Percentiles rank a stretch among this genome's conserved stretches.
Evolutionary conservation across 2,888 invertebrate species (phyloP).

Genomic region (Erpobdella octoculata): DNA sequence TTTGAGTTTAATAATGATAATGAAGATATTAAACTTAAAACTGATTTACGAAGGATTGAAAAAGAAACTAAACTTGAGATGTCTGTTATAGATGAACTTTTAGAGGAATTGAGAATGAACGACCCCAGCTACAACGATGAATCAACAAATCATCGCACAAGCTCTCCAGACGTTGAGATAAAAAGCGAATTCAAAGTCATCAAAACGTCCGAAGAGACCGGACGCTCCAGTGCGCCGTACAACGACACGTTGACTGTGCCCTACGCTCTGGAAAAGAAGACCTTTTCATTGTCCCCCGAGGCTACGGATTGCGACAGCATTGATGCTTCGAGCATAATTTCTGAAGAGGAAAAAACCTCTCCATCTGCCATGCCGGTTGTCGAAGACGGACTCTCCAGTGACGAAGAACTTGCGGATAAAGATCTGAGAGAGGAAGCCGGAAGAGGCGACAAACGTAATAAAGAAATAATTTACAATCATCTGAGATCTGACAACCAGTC

Average conservation of each 20-base stretch:
- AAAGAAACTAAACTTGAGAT: background rate
- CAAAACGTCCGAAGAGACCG: background rate
- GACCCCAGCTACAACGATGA: background rate
- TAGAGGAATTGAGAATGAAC: conserved; percentile 13
- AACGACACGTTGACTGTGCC: conserved; percentile 31
- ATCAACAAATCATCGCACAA: background rate
- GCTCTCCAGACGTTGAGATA: background rate
- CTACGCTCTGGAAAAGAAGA: conserved; percentile 19
- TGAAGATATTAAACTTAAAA: background rate
- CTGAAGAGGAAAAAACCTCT: conserved; percentile 43
- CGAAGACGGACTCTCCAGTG: conserved; percentile 86
- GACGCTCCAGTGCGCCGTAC: conserved; percentile 21
- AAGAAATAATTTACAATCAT: too few species aligned
- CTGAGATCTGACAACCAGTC: background rate
- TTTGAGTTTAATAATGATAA: background rate
- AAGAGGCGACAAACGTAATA: too few species aligned
- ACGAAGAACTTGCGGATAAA: conserved; percentile 68
- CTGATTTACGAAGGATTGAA: background rate
- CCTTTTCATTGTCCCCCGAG: conserved; percentile 67
- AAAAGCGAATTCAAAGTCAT: background rate
- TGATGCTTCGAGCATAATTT: conserved; percentile 64
- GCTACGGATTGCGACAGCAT: conserved; percentile 85
- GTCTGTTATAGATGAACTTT: conserved; percentile 23
- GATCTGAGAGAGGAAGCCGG: background rate
- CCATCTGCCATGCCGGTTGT: conserved; percentile 69